Conservation (phyloP, 2,888 invertebrate species). For the Nomada fucata region DNA sequence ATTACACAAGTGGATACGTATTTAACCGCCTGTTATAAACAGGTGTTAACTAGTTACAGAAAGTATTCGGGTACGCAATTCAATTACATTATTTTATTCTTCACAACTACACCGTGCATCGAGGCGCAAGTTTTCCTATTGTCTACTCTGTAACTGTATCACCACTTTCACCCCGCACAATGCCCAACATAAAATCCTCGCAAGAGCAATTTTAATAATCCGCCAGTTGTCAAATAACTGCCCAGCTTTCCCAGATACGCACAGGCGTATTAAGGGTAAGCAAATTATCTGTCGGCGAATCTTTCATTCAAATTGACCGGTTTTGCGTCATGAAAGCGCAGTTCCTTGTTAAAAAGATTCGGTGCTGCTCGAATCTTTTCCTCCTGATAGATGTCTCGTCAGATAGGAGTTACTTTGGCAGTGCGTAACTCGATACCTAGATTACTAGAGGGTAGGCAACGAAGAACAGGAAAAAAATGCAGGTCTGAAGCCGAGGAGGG, state of each 20-base stretch:
- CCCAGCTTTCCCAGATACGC: neutral
- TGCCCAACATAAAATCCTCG: too few species aligned
- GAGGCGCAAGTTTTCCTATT: too few species aligned
- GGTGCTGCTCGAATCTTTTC: slow-evolving; percentile 38
- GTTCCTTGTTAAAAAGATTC: slow-evolving; percentile 20
- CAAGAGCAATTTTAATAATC: neutral
- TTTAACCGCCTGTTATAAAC: too few species aligned
- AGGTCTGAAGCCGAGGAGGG: slow-evolving; percentile 71
- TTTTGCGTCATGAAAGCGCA: slow-evolving; percentile 21
- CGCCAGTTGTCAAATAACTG: neutral
- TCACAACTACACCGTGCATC: too few species aligned
- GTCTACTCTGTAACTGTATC: too few species aligned
- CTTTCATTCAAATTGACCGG: slow-evolving; percentile 18
- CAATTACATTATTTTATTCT: too few species aligned
- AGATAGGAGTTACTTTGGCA: slow-evolving; percentile 78
- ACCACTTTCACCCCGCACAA: too few species aligned
- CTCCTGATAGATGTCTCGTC: slow-evolving; percentile 78
- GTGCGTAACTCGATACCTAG: slow-evolving; percentile 77
- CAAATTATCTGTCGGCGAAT: neutral
- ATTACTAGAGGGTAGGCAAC: slow-evolving; percentile 51
- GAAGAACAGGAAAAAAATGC: slow-evolving; percentile 70
- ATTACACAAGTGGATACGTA: too few species aligned
- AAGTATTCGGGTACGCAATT: too few species aligned
- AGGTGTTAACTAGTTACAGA: too few species aligned
- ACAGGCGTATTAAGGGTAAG: neutral